phyloP scores from a whole-genome alignment of 2,797 vertebrate genomes.

The Nyctibius grandis region DNA sequence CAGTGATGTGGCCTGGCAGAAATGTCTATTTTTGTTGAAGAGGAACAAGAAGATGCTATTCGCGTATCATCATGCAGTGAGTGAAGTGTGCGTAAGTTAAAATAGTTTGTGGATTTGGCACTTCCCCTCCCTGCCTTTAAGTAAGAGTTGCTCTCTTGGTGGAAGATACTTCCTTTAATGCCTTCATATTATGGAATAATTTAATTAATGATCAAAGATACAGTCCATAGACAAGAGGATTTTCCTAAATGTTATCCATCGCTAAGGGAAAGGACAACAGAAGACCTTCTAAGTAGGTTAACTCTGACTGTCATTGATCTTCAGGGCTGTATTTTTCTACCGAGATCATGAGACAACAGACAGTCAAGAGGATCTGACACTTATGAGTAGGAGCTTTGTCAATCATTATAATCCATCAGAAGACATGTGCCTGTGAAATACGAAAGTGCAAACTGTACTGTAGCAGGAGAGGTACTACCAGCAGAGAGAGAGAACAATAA shows the following conservation, averaged over 20 bases:
- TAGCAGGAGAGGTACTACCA: neutral
- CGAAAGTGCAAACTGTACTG: neutral
- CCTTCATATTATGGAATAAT: neutral
- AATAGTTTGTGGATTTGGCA: neutral
- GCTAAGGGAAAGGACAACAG: neutral
- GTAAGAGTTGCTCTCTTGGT: neutral
- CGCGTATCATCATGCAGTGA: neutral
- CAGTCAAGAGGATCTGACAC: neutral
- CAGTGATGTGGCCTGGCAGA: neutral
- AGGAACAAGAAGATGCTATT: neutral
- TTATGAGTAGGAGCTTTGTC: neutral
- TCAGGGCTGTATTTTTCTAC: neutral
- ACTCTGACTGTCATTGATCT: neutral
- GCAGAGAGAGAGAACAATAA: neutral
- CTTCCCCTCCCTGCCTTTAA: neutral
- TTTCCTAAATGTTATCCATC: neutral
- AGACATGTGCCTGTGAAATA: neutral
- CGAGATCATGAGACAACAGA: neutral
- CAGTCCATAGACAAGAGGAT: neutral
- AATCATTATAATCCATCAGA: neutral
- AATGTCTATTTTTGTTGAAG: neutral
- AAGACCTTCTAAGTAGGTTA: neutral
- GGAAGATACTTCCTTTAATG: neutral
- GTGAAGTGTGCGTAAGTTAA: rapidly evolving
- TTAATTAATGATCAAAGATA: neutral